phyloP scores from a whole-genome alignment of 1,140 invertebrate species.

The Lordiphosa mommai region DNA sequence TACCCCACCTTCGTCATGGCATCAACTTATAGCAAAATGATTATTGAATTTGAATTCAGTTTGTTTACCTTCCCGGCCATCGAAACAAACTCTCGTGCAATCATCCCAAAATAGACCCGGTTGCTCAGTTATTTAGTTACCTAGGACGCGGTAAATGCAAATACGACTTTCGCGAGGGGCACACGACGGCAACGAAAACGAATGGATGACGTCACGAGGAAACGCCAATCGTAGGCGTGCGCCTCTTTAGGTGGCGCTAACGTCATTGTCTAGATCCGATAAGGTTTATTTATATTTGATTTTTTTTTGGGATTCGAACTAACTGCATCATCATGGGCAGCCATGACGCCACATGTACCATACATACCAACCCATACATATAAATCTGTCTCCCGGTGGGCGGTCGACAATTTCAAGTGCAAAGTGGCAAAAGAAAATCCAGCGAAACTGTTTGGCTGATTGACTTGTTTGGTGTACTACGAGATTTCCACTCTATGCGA shows the following conservation, averaged over 20 bases:
- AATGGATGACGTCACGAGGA: conserved; percentile 37
- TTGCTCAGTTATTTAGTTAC: conserved; percentile 22
- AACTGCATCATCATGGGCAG: conserved; percentile 27
- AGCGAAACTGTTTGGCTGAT: conserved; percentile 23
- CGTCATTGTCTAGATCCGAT: conserved; percentile 38
- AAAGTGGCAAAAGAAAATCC: conserved; percentile 35
- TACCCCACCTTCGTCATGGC: conserved; percentile 40
- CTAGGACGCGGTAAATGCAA: conserved; percentile 6
- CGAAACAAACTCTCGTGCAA: conserved; percentile 61
- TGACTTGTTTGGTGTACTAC: conserved; percentile 13
- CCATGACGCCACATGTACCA: conserved; percentile 24
- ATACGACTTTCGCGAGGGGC: conserved; percentile 5
- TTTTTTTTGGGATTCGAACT: conserved; percentile 3
- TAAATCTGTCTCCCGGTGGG: conserved; percentile 23
- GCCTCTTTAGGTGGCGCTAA: conserved; percentile 30
- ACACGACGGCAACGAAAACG: conserved; percentile 27
- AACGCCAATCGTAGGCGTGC: conserved; percentile 29
- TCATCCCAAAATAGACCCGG: conserved; percentile 52
- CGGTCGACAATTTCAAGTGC: conserved; percentile 50
- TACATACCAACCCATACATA: conserved; percentile 28
- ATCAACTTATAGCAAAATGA: conserved; percentile 46
- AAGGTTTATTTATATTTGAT: conserved; percentile 19
- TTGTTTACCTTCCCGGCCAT: conserved; percentile 49
- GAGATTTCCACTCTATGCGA: not conserved
- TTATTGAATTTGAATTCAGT: conserved; percentile 56